A percentile compares a stretch with the other conserved stretches of the same genome.
These are phyloP conservation scores for Lasioglossum lativentre DNA, from an alignment of 2,888 invertebrate species.

Conservation along the genomic window DNA sequence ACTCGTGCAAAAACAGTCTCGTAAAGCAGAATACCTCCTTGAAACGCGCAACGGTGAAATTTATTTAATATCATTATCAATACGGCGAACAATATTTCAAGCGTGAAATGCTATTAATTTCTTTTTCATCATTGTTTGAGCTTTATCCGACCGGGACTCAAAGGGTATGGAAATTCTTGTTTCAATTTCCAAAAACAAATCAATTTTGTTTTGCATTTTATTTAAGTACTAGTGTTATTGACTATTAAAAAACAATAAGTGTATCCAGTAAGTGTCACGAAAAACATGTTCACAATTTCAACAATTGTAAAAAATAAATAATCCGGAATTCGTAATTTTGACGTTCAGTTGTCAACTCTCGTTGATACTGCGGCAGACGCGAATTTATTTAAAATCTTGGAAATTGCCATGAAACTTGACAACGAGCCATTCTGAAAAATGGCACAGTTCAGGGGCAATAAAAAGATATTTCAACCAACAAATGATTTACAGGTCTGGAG, in stretches of 20 bases:
- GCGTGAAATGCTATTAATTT: neutral
- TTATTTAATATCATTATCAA: neutral
- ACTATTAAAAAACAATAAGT: too few relatives aligned
- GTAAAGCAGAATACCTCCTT: too few relatives aligned
- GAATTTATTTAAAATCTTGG: neutral
- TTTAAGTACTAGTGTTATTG: too few relatives aligned
- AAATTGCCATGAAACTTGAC: neutral
- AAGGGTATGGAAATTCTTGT: neutral
- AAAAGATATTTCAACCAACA: neutral
- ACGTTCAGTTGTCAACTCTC: neutral
- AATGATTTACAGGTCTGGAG: neutral
- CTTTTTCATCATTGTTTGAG: neutral
- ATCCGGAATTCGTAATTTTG: neutral
- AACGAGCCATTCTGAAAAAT: neutral
- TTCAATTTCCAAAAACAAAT: neutral
- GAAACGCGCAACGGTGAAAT: neutral
- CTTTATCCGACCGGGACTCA: neutral
- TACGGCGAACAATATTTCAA: slow-evolving; percentile 3
- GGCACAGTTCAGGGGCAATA: neutral
- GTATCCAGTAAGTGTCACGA: too few relatives aligned
- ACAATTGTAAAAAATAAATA: neutral
- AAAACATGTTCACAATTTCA: too few relatives aligned
- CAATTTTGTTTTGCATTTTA: too few relatives aligned
- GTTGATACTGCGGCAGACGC: neutral
- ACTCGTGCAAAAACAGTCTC: too few relatives aligned